Conservation (phyloP, 1,140 invertebrate genomes). For the Papilio glaucus region DNA sequence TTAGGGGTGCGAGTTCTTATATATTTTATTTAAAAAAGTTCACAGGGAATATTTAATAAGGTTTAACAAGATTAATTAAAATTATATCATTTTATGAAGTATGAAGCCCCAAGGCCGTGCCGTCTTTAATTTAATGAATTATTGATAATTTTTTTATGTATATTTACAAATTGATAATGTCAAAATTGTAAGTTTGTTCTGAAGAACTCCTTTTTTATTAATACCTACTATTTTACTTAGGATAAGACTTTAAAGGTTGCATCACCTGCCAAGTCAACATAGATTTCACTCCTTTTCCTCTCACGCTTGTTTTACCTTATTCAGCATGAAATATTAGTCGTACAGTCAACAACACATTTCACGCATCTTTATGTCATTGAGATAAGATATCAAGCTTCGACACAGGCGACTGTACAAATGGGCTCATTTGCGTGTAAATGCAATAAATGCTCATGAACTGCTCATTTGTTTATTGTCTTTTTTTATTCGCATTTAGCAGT, state of each 20-base stretch:
- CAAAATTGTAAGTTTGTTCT: background rate
- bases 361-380: background rate
- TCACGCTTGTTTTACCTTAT: background rate
- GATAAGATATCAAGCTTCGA: background rate
- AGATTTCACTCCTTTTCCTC: conserved; percentile 16
- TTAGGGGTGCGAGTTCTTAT: too few species aligned
- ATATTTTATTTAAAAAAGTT: too few species aligned
- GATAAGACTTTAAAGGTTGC: background rate
- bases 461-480: conserved; percentile 12
- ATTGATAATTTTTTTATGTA: too few species aligned
- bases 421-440: conserved; percentile 19
- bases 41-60: too few species aligned
- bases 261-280: background rate
- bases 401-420: background rate
- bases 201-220: background rate
- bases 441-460: conserved; percentile 15
- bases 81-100: too few species aligned
- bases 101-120: too few species aligned
- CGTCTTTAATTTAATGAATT: too few species aligned
- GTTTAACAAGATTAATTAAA: too few species aligned
- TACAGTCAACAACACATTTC: background rate
- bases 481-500: background rate
- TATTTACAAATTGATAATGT: too few species aligned
- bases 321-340: background rate
- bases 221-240: background rate